Base-by-base conservation (phyloP, 2,797 vertebrate genomes). In the Xiphophorus birchmanni region DNA sequence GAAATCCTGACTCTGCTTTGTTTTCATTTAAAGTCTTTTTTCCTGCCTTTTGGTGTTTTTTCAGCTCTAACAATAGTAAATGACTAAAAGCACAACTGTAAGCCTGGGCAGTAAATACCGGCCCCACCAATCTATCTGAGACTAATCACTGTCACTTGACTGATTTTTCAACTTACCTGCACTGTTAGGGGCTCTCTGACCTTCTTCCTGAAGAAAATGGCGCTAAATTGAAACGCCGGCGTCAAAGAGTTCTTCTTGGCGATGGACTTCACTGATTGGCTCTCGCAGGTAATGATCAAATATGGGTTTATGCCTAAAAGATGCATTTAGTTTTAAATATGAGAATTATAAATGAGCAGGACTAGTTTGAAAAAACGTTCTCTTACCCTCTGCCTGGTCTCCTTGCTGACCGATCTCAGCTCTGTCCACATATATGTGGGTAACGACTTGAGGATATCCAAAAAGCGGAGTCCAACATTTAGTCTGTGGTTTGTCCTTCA, bases 171-270 rank as follows among this genome's bases (percentile, higher is more conserved):
- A 82, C 90, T 95, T 90, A 98, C 98, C 98, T 97, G 95, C 80
- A 99, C 89, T n/a, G 93, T 94, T 86, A 99, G 83, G 42, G 97
- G 97, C 54, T 96, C 95, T 67, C 94, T 88, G 0, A 90, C 92
- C 29, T 96, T 97, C 87, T 93, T 98, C 87, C 96, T 96, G 92
- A 97, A 98, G 96, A 99, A 99, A 89, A 99, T 89, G 10, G 78
- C 97, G 18, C 97, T 96, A 4, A 92, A 95, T 77, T 93, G 80
- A 85, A 99, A 98, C 84, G 93, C 37, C 0, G 97, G 96, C 29
- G 92, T 83, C 87, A 96, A 88, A 0, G 95, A 96, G 87, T 96
- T 84, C 0, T 86, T 94, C 75, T 96, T 94, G 79, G 97, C 80
- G 0, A 83, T 42, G 7, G 97, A 98, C 54, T 63, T 89, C 2